A percentile compares a stretch with the other conserved stretches of the same genome.
These are phyloP conservation scores for Epizoanthus illoricatus DNA, from an alignment of 92 coral and sea anemone species.

Conservation along the genomic window DNA sequence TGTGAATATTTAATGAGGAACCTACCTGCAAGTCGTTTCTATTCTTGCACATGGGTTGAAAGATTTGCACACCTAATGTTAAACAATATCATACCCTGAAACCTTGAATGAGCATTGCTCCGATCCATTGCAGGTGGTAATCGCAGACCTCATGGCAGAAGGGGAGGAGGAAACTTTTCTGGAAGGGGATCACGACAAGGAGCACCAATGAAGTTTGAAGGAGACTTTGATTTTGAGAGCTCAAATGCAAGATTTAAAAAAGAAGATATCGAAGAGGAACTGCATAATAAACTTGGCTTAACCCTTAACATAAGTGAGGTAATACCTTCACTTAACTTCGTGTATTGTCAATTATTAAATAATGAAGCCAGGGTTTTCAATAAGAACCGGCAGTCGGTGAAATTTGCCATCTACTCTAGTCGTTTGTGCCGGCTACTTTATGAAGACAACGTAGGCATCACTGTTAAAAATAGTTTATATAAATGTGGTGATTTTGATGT, in stretches of 20 bases:
- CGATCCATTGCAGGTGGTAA: conserved; percentile 46
- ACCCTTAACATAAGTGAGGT: conserved; percentile 73
- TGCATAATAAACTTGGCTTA: conserved; percentile 73
- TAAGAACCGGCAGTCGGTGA: no score
- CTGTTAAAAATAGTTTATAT: no score
- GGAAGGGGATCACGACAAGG: conserved; percentile 64
- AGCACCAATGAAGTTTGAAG: conserved; percentile 85
- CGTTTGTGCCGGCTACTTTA: no score
- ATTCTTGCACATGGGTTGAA: background rate
- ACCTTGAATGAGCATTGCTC: background rate
- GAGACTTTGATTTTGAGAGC: conserved; percentile 98
- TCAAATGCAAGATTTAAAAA: conserved; percentile 95
- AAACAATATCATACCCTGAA: no score
- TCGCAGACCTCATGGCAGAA: conserved; percentile 71
- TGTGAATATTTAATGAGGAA: no score
- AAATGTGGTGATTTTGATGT: no score
- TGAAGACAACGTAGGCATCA: no score
- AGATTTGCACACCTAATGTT: no score
- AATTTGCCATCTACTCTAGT: no score
- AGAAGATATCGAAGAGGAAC: conserved; percentile 92
- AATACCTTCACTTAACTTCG: background rate
- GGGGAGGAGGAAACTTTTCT: conserved; percentile 61
- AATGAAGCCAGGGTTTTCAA: no score
- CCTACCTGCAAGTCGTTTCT: no score
- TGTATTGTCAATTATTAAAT: no score